These are phyloP conservation scores for Psix sp. DNA, from an alignment of 1,140 invertebrate species.

Conservation along the genomic window DNA sequence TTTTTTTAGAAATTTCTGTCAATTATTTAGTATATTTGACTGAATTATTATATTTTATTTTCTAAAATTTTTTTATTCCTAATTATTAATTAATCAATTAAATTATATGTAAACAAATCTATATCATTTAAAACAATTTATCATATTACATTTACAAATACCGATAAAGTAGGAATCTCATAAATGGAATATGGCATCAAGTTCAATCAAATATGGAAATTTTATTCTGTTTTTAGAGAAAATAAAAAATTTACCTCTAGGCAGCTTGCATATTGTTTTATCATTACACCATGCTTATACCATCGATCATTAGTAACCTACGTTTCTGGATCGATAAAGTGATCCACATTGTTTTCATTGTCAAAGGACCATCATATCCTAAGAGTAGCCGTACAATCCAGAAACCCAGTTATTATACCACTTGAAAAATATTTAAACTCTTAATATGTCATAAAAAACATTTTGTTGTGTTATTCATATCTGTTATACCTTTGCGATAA, in stretches of 20 bases:
- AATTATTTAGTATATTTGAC: no score
- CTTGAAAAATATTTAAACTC: conserved; percentile 70
- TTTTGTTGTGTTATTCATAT: not conserved
- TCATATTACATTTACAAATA: no score
- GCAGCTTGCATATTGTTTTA: conserved; percentile 90
- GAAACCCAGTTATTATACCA: conserved; percentile 97
- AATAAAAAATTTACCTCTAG: conserved; percentile 77
- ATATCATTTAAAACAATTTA: no score
- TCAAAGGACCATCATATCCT: conserved; percentile 98
- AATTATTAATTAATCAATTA: no score
- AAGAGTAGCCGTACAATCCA: conserved; percentile 95
- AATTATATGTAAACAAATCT: no score
- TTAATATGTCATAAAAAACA: conserved; percentile 7
- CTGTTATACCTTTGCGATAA: conserved; percentile 84
- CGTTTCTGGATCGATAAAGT: conserved; percentile 86
- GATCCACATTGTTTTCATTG: conserved; percentile 80
- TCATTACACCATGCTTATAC: conserved; percentile 92
- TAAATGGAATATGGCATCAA: no score
- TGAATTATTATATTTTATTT: no score
- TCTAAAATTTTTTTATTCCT: no score
- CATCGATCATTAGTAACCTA: conserved; percentile 88
- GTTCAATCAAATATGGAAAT: no score
- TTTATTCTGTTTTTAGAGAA: no score
- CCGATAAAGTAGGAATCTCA: no score
- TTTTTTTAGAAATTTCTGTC: no score